phyloP scores from a whole-genome alignment of 2,888 invertebrate species.

The Drosophila lacicola region DNA sequence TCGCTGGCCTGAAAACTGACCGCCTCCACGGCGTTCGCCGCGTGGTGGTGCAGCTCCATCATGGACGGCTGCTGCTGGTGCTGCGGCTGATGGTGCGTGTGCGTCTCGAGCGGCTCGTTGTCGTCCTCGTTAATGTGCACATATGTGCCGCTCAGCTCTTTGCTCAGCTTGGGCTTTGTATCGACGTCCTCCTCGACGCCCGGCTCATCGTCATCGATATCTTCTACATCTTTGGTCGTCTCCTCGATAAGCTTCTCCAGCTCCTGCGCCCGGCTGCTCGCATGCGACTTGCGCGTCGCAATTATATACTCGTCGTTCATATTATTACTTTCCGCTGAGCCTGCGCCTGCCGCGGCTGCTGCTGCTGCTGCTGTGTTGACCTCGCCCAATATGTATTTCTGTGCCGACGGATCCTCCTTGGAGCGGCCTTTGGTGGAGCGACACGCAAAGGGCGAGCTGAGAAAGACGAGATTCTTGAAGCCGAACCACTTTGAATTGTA shows the following conservation, averaged over 20 bases:
- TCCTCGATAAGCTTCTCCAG: constrained; percentile 84
- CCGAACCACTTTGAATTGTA: constrained; percentile 87
- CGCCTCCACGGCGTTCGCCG: constrained; percentile 60
- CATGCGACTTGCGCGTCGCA: constrained; percentile 68
- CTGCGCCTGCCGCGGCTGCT: constrained; percentile 3
- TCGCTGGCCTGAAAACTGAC: constrained; percentile 81
- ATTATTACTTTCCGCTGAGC: constrained; percentile 53
- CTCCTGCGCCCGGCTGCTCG: constrained; percentile 80
- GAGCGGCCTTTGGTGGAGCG: constrained; percentile 81
- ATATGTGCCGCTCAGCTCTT: constrained; percentile 71
- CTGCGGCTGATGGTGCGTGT: constrained; percentile 40
- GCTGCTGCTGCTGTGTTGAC: constrained; percentile 13
- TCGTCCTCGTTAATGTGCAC: constrained; percentile 68
- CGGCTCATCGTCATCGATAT: constrained; percentile 73
- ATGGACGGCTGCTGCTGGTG: constrained; percentile 58
- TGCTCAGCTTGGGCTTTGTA: constrained; percentile 79
- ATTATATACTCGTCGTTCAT: constrained; percentile 78
- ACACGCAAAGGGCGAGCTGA: constrained; percentile 86
- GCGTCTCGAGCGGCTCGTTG: constrained; percentile 60
- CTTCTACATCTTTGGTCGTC: constrained; percentile 85
- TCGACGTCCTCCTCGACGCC: constrained; percentile 64
- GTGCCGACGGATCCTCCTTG: constrained; percentile 77
- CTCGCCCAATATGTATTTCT: constrained; percentile 81
- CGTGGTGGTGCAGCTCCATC: constrained; percentile 68
- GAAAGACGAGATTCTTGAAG: constrained; percentile 87